Evolutionary conservation across 2,888 invertebrate genomes (phyloP).

Genomic region (Platyscelio sp.): DNA sequence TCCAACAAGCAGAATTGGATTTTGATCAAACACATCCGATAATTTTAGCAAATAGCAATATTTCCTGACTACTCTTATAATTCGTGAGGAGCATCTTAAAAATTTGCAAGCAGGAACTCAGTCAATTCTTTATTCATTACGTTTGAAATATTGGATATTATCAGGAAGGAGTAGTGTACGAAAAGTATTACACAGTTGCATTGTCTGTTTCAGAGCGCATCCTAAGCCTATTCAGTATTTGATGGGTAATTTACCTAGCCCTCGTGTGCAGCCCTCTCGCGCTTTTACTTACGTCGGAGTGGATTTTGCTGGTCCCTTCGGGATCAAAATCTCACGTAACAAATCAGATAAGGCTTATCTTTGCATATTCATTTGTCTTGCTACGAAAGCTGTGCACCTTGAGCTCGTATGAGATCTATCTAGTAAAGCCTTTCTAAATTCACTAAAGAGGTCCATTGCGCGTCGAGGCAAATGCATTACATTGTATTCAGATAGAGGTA

Average conservation of each 20-base stretch:
- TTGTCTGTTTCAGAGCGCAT: background rate
- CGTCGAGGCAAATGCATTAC: conserved; percentile 2
- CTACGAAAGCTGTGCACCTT: conserved; percentile 6
- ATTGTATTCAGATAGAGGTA: background rate
- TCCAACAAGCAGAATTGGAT: background rate
- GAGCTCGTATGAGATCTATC: background rate
- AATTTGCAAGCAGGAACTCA: background rate
- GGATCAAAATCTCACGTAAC: background rate
- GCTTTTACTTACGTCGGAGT: conserved; percentile 7
- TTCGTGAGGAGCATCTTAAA: background rate
- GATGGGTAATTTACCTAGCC: background rate
- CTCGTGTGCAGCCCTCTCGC: background rate
- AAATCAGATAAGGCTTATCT: background rate
- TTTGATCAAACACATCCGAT: background rate
- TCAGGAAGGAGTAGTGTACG: background rate
- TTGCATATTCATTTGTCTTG: background rate
- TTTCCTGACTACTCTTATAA: background rate
- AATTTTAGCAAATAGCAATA: background rate
- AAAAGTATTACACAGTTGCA: background rate
- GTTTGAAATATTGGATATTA: background rate
- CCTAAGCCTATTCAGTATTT: background rate
- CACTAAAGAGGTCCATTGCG: conserved; percentile 6
- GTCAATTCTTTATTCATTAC: background rate
- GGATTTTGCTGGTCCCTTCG: conserved; percentile 8
- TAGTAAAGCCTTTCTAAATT: background rate